Evolutionary conservation across 2,797 vertebrate genomes (phyloP).

Genomic region (Smutsia temminckii): DNA sequence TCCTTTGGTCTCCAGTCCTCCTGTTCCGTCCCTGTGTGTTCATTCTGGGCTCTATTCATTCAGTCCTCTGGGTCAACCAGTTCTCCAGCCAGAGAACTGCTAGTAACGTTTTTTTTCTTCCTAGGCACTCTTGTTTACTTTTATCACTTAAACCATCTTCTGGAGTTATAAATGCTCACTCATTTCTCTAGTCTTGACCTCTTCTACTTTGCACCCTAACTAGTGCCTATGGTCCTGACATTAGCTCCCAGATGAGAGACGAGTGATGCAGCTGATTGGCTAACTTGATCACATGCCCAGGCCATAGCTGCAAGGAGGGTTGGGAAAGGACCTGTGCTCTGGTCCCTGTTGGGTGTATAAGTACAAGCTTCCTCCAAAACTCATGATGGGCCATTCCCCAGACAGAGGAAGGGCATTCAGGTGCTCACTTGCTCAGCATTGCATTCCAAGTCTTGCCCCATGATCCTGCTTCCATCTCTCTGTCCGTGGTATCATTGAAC

Average conservation of each 20-base stretch:
- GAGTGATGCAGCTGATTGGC: neutral
- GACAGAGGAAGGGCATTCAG: neutral
- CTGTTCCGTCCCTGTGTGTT: neutral
- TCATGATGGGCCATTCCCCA: neutral
- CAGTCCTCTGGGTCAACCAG: neutral
- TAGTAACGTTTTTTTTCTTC: neutral
- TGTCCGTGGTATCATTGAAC: neutral
- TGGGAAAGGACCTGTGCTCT: neutral
- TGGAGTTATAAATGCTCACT: neutral
- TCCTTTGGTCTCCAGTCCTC: neutral
- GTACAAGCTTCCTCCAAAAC: neutral
- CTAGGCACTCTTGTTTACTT: neutral
- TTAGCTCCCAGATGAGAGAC: neutral
- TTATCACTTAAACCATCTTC: neutral
- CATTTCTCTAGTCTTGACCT: neutral
- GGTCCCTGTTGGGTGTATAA: neutral
- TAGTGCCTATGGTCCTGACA: neutral
- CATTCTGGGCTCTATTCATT: neutral
- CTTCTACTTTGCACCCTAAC: neutral
- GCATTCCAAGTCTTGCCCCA: neutral
- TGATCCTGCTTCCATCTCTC: neutral
- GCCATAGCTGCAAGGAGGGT: neutral
- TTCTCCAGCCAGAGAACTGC: neutral
- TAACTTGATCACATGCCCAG: neutral
- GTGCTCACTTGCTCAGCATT: neutral